Evolutionary conservation across 2,888 invertebrate species (phyloP), one percentile per base, ranked within the genome.

Genomic region (Branchipolynoe longqiensis): DNA sequence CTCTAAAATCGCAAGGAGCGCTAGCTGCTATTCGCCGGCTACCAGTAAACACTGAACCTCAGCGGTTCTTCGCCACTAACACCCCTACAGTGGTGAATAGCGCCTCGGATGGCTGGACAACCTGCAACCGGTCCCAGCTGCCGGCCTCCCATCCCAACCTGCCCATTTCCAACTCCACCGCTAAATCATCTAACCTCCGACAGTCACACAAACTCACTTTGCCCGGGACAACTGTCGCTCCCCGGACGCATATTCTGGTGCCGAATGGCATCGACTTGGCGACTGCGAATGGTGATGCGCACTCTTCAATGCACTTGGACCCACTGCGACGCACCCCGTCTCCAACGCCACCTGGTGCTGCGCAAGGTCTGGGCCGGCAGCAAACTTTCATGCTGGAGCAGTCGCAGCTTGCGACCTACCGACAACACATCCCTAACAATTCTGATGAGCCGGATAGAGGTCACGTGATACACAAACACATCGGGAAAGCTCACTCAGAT

Each of bases 141-240:
- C 78, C 78, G 0, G 41, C 78, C 31, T 78, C 78, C 8, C 78
- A 78, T 33, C 78, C 78, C 48, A 73, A 73, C 73, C 73, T 73
- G 22, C 73, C 73, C 14, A 22, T 73, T 38, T 22, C 33, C 14
- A 22, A 38, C 33, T 22, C 33, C 73, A 48, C 48, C 31, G 6
- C 28, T n/a, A 78, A 41, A 78, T 14, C 78, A 14, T 54, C 78
- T 48, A 78, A 78, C 31, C 78, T 78, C 25, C 78, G 41, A 6
- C 78, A 78, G 48, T 48, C 25, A n/a, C 69, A 36, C n/a, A 38
- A 69, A 69, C 69, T 69, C 18, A 41, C n/a, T n/a, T n/a, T n/a
- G n/a, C n/a, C 25, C 18, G n/a, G 8, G 22, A 33, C 38, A 12
- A 73, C 73, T 8, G 40, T 40, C 22, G 28, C 36, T 14, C 12